These are phyloP conservation scores for Thecocarcelia acutangulata DNA, from an alignment of 2,888 invertebrate genomes.

Conservation along the genomic window DNA sequence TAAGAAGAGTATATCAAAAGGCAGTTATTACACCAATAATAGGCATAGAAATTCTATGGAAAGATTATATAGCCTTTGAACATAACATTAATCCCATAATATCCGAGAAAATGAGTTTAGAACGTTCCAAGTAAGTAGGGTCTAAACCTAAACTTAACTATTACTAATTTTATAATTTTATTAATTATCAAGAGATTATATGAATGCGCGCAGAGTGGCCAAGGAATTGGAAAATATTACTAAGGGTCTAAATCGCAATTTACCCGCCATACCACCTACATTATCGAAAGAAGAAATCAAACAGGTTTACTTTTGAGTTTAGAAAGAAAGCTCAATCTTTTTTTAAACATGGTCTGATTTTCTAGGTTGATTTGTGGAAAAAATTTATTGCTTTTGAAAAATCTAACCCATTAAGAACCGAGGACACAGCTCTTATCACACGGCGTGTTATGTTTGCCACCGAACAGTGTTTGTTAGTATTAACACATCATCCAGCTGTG, in stretches of 20 bases:
- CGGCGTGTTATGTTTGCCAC: conserved; percentile 98
- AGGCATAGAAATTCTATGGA: conserved; percentile 97
- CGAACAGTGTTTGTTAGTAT: conserved; percentile 96
- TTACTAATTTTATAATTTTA: neutral
- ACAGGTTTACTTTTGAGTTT: conserved; percentile 84
- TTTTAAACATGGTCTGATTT: neutral
- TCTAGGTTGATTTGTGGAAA: conserved; percentile 97
- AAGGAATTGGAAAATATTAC: conserved; percentile 98
- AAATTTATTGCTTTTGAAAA: conserved; percentile 99
- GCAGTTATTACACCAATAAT: conserved; percentile 98
- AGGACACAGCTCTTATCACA: conserved; percentile 96
- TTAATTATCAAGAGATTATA: conserved; percentile 88
- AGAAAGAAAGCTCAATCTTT: neutral
- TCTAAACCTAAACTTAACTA: neutral
- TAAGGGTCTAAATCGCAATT: conserved; percentile 95
- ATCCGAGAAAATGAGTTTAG: conserved; percentile 98
- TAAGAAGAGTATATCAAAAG: conserved; percentile 97
- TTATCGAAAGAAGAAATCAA: conserved; percentile 94
- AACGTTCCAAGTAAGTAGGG: conserved; percentile 85
- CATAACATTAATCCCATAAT: conserved; percentile 90
- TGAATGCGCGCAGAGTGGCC: conserved; percentile 97
- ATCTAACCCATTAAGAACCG: conserved; percentile 96
- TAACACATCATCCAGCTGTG: conserved; percentile 98
- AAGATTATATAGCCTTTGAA: conserved; percentile 98
- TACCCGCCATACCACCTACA: conserved; percentile 98